Conservation (phyloP, 2,797 vertebrate genomes). For the Spinibarbus caldwelli region DNA sequence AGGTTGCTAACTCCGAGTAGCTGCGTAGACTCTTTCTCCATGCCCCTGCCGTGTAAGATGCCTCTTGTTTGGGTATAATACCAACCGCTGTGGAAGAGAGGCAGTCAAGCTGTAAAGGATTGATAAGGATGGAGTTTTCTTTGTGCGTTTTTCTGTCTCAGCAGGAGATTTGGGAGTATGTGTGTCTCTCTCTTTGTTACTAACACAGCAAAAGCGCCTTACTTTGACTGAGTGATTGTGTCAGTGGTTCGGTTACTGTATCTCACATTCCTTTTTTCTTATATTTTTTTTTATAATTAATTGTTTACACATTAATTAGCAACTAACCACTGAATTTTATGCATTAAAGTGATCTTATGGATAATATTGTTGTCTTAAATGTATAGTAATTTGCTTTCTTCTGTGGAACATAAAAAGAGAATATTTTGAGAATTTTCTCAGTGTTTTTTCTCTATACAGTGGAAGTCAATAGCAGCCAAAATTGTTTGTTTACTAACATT, state of each 20-base stretch:
- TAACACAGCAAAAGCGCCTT: conserved; percentile 16
- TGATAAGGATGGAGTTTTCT: conserved; percentile 70
- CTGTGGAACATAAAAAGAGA: background rate
- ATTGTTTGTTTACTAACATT: background rate
- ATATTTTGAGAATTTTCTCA: background rate
- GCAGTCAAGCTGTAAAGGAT: conserved; percentile 69
- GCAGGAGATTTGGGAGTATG: conserved; percentile 60
- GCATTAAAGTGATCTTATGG: background rate
- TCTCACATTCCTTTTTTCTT: background rate
- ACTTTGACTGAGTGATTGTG: background rate
- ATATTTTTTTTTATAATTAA: background rate
- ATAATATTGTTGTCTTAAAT: background rate
- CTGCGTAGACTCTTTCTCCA: conserved; percentile 40
- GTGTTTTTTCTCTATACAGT: background rate
- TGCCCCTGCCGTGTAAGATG: conserved; percentile 55
- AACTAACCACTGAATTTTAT: background rate
- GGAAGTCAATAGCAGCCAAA: background rate
- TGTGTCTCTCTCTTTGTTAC: conserved; percentile 59
- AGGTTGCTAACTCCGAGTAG: conserved; percentile 26
- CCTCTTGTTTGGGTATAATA: conserved; percentile 53
- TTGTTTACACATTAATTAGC: background rate
- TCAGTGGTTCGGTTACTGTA: background rate
- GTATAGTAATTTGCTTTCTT: background rate
- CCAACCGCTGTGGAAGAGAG: conserved; percentile 60
- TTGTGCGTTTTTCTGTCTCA: conserved; percentile 65